phyloP scores from a whole-genome alignment of 2,113 vertebrate genomes.

The Prionailurus viverrinus region DNA sequence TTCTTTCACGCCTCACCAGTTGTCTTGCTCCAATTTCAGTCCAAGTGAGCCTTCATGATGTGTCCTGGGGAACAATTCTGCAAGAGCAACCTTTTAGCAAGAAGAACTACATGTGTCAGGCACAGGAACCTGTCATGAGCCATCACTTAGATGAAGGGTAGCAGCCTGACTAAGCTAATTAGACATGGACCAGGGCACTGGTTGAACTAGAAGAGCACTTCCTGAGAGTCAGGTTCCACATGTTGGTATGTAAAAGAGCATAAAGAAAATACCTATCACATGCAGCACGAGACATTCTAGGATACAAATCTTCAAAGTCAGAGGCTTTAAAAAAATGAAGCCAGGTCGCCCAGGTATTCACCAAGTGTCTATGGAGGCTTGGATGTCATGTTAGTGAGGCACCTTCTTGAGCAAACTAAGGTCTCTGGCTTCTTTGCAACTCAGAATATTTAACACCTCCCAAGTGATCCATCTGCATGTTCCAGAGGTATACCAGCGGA shows the following conservation, averaged over 20 bases:
- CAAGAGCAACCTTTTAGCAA: neutral
- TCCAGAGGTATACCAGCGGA: neutral
- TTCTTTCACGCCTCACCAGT: neutral
- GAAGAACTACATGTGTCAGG: neutral
- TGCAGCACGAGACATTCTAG: neutral
- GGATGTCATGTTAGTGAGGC: neutral
- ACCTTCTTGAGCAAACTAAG: constrained; percentile 33
- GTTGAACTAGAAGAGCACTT: neutral
- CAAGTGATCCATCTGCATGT: neutral
- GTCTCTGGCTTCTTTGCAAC: constrained; percentile 40
- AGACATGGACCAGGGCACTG: neutral
- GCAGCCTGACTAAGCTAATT: neutral
- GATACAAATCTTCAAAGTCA: constrained; percentile 45
- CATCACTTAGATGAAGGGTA: neutral
- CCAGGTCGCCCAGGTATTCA: neutral
- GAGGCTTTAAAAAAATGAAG: constrained; percentile 32
- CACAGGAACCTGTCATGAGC: neutral
- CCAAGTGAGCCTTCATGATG: neutral
- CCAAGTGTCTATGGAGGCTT: neutral
- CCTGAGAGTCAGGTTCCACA: neutral
- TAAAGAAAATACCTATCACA: neutral
- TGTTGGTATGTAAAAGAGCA: neutral
- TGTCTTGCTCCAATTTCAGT: constrained; percentile 22
- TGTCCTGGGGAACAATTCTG: neutral
- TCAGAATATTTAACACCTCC: constrained; percentile 38